These are phyloP conservation scores for Mimumesa dahlbomi DNA, from an alignment of 2,888 invertebrate species.

Conservation along the genomic window DNA sequence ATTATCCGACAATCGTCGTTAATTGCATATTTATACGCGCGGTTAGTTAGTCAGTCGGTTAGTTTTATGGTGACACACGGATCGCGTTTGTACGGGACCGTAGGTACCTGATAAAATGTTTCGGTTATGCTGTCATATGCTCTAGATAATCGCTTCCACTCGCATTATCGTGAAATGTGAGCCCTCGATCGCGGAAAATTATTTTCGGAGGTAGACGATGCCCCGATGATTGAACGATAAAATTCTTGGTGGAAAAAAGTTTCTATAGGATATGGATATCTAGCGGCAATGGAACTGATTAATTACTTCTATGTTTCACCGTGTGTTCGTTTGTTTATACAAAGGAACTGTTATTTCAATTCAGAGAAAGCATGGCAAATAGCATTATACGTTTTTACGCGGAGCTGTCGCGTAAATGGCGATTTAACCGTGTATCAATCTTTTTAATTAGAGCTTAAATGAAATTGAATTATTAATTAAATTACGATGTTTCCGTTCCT, in stretches of 20 bases:
- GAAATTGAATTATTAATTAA: slow-evolving; percentile 57
- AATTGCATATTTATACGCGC: slow-evolving; percentile 68
- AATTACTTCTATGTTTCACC: slow-evolving; percentile 32
- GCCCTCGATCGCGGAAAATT: slow-evolving; percentile 48
- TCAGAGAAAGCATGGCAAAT: slow-evolving; percentile 21
- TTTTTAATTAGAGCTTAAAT: slow-evolving; percentile 44
- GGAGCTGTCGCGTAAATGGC: slow-evolving; percentile 15
- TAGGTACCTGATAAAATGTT: slow-evolving; percentile 46
- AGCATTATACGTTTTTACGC: slow-evolving; percentile 16
- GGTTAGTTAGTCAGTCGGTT: slow-evolving; percentile 59
- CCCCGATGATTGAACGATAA: slow-evolving; percentile 18
- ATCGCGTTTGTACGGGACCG: slow-evolving; percentile 8
- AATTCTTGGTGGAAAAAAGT: slow-evolving; percentile 43
- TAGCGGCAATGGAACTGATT: slow-evolving; percentile 6
- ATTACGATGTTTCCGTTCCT: slow-evolving; percentile 40
- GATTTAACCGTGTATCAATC: slow-evolving; percentile 51
- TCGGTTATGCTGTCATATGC: slow-evolving; percentile 42
- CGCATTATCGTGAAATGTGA: slow-evolving; percentile 57
- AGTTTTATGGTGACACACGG: slow-evolving; percentile 63
- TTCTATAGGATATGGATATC: slow-evolving; percentile 13
- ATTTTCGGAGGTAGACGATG: slow-evolving; percentile 41
- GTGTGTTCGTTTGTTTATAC: slow-evolving; percentile 21
- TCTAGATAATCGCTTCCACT: slow-evolving; percentile 55
- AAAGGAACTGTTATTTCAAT: slow-evolving; percentile 42
- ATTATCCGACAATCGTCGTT: slow-evolving; percentile 72